These are phyloP conservation scores for Corbicula japonica DNA, from an alignment of 2,888 invertebrate species.

Conservation along the genomic window DNA sequence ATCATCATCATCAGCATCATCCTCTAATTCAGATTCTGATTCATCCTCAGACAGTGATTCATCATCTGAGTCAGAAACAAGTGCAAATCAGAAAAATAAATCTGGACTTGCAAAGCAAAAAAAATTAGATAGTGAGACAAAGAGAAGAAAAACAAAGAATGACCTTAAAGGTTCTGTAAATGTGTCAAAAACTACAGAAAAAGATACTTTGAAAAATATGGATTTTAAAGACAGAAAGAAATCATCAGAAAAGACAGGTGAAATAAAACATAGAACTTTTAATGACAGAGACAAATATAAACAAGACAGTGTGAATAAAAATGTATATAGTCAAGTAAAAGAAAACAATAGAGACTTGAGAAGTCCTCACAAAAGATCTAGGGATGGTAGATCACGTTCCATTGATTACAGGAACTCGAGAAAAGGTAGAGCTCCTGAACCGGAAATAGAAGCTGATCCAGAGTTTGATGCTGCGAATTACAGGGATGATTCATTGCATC, in stretches of 20 bases:
- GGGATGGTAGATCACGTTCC: not conserved
- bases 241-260: not conserved
- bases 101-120: slow-evolving; percentile 1
- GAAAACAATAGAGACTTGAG: not conserved
- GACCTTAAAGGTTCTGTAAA: not conserved
- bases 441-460: slow-evolving; percentile 52
- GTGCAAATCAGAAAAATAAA: not conserved
- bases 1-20: slow-evolving; percentile 40
- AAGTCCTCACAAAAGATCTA: not conserved
- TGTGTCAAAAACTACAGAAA: slow-evolving; percentile 3
- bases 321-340: not conserved
- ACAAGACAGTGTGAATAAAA: not conserved
- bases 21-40: slow-evolving; percentile 15
- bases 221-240: not conserved
- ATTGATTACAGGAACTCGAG: slow-evolving; percentile 6
- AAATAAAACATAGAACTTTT: not conserved
- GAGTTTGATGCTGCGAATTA: slow-evolving; percentile 66
- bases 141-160: slow-evolving; percentile 3
- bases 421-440: not conserved
- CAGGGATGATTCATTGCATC: slow-evolving; percentile 34
- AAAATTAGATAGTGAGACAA: not conserved
- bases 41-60: slow-evolving; percentile 32
- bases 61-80: slow-evolving; percentile 11
- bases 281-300: too few relatives aligned
- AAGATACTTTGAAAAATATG: not conserved